These are phyloP conservation scores for Mythimna lalbum DNA, from an alignment of 2,888 invertebrate genomes.

Conservation along the genomic window DNA sequence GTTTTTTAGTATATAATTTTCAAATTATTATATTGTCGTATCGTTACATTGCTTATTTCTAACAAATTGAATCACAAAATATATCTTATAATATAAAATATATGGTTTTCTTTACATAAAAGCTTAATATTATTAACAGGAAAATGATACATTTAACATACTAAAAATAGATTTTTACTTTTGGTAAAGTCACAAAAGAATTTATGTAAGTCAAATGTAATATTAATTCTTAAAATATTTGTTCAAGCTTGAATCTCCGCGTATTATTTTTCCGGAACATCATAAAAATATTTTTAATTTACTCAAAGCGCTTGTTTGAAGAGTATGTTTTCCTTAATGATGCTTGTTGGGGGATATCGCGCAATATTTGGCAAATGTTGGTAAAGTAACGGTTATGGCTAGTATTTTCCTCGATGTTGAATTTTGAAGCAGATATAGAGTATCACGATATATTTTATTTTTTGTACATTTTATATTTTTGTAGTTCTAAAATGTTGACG, in stretches of 20 bases:
- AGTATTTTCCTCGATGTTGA: background rate
- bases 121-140: too few species aligned
- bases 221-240: background rate
- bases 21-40: too few species aligned
- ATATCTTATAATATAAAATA: too few species aligned
- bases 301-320: constrained; percentile 30
- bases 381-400: constrained; percentile 8
- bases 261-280: constrained; percentile 10
- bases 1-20: too few species aligned
- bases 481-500: too few species aligned
- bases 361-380: constrained; percentile 15
- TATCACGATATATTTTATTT: background rate
- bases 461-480: too few species aligned
- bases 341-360: constrained; percentile 27
- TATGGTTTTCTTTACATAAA: too few species aligned
- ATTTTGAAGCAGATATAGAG: background rate
- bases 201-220: background rate
- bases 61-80: too few species aligned
- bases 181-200: background rate
- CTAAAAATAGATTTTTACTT: background rate
- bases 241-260: background rate
- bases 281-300: constrained; percentile 38
- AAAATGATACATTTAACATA: background rate
- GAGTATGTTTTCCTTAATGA: constrained; percentile 32
- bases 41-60: too few species aligned